Evolutionary conservation across 2,888 invertebrate genomes (phyloP), one percentile per base, ranked within the genome.

Genomic region (Dasysyrphus albostriatus): DNA sequence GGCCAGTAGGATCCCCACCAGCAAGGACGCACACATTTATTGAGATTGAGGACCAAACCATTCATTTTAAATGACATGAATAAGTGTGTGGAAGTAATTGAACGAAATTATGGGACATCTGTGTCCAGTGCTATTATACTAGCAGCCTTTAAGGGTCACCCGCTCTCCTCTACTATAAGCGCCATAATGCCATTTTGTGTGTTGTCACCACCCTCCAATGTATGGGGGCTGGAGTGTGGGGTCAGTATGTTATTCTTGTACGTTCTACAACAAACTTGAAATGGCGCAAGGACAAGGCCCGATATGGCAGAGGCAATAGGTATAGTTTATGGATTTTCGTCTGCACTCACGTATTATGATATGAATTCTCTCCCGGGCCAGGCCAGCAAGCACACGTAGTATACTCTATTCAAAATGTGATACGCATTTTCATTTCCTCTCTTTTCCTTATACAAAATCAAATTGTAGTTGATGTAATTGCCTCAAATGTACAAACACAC

Each of bases 1-100:
- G 29, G 12, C 49, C 32, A 34, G 16, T 37, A 67, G 39, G 19
- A 37, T 39, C 34, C 12, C 8, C 7, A 54, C 39, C 37, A 61
- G 61, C 74, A 75, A 75, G 75, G 69, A 72, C 75, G 70, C 49
- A 76, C 81, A 73, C 81, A 85, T 81, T 77, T 82, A 82, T 85
- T 81, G 77, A 81, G 74, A 80, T 78, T 78, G 87, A 83, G 74
- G 78, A 75, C 54, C 73, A 69, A 79, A 79, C 70, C 78, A 87
- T 87, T 87, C 87, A 87, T 82, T 87, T 87, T 83, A 83, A 83
- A 87, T 87, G 83, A 74, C 78, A 79, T 82, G 87, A 83, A 82
- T 83, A 87, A 87, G 83, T 83, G 83, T 79, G 83, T 67, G 78
- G 83, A 87, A 79, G 87, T 87, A 87, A 87, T 87, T 83, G 87